Conservation (phyloP, 2,113 vertebrate genomes). For the Spizaetus ornatus region DNA sequence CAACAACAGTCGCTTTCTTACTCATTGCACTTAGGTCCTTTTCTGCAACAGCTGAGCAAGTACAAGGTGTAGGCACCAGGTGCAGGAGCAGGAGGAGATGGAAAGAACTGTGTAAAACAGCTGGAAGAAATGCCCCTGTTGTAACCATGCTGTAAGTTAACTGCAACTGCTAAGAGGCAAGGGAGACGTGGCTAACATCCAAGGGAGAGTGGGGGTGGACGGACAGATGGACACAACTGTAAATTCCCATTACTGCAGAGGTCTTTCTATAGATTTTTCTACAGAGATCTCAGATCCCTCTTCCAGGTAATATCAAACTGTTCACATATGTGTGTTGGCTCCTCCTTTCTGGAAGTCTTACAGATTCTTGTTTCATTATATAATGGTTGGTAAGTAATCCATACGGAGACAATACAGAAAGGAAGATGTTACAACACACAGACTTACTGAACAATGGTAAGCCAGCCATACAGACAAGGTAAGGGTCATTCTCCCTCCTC, state of each 20-base stretch:
- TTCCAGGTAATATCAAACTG: neutral
- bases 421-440: neutral
- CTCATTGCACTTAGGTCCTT: neutral
- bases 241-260: neutral
- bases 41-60: neutral
- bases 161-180: neutral
- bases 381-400: neutral
- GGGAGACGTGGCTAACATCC: neutral
- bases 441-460: neutral
- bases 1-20: neutral
- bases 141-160: neutral
- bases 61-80: too few relatives aligned
- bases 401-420: neutral
- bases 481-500: neutral
- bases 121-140: neutral
- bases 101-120: neutral
- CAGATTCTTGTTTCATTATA: neutral
- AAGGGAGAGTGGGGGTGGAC: neutral
- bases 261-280: neutral
- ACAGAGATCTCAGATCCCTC: neutral
- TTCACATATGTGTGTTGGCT: neutral
- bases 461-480: neutral
- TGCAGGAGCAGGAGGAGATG: neutral
- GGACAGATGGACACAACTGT: fast-evolving
- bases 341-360: neutral